These are phyloP conservation scores for Hucho hucho DNA, from an alignment of 2,113 vertebrate genomes.

Conservation along the genomic window DNA sequence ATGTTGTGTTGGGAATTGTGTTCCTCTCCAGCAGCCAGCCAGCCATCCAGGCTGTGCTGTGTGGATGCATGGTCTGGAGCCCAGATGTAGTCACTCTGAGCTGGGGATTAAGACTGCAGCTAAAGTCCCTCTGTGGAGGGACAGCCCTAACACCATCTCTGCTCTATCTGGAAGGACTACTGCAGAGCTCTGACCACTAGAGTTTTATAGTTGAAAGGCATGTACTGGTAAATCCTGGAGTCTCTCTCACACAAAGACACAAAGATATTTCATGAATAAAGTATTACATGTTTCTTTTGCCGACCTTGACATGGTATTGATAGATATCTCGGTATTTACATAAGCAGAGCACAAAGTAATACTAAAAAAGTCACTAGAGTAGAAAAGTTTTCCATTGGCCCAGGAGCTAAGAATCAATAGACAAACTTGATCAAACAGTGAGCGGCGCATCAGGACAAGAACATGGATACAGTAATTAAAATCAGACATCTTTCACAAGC, in stretches of 20 bases:
- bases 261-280: background rate
- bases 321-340: background rate
- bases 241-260: too few species aligned
- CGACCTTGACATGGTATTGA: background rate
- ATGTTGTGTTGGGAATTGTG: too few species aligned
- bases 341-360: background rate
- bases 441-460: constrained; percentile 17
- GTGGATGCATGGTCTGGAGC: background rate
- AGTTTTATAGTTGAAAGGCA: too few species aligned
- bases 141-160: background rate
- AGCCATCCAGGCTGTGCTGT: background rate
- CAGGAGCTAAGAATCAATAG: constrained; percentile 18
- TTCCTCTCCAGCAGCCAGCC: background rate
- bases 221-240: too few species aligned
- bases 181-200: background rate
- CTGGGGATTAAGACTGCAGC: background rate
- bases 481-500: constrained; percentile 14
- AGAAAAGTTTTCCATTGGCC: background rate
- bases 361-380: background rate
- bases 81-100: background rate
- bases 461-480: constrained; percentile 25
- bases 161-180: background rate
- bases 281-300: background rate
- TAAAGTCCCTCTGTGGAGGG: background rate
- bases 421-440: constrained; percentile 16